Base-by-base conservation (phyloP, 1,140 invertebrate species). In the Apis dorsata region DNA sequence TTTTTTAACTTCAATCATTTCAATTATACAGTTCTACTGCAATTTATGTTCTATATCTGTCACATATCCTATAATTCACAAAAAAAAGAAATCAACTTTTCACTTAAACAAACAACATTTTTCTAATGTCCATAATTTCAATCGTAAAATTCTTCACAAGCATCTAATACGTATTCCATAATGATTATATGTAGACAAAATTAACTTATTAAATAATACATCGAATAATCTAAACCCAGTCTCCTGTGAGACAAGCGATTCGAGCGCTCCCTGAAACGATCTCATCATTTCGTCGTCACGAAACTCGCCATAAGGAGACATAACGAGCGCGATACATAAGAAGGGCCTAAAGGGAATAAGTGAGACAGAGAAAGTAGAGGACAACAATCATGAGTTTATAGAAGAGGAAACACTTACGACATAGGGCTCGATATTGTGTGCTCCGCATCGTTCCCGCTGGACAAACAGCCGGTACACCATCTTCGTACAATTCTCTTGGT, bases 361-460 rank as follows among this genome's bases (percentile, higher is more conserved):
- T 19, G 69, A 53, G 49, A 53, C n/a, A 57, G 19, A 15, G 34
- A 74, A 15, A 66, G 73, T 65, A 44, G 55, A 44, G 15, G 55
- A 77, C 65, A 66, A 81, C 44, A 76, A 69, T 69, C 63, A 34
- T 34, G 34, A 34, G 34, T 34, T 34, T 2, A 44, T 11, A 57
- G 44, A 49, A 19, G 34, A 57, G 62, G 80, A 76, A 82, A 55
- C 66, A 91, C 91, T 92, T 88, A 92, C 91, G 80, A 84, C 91
- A 92, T 71, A 93, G 89, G 62, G 88, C 85, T 84, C 80, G 83
- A 78, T 92, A 92, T 79, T 79, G 85, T 65, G 66, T 63, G 79
- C 92, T 93, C 65, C 78, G 86, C 24, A 84, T 75, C 72, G 90
- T 90, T 68, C 90, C 91, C 85, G 73, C 81, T 85, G 92, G 91